These are phyloP conservation scores for Atethmia centrago DNA, from an alignment of 2,888 invertebrate genomes.

Conservation along the genomic window DNA sequence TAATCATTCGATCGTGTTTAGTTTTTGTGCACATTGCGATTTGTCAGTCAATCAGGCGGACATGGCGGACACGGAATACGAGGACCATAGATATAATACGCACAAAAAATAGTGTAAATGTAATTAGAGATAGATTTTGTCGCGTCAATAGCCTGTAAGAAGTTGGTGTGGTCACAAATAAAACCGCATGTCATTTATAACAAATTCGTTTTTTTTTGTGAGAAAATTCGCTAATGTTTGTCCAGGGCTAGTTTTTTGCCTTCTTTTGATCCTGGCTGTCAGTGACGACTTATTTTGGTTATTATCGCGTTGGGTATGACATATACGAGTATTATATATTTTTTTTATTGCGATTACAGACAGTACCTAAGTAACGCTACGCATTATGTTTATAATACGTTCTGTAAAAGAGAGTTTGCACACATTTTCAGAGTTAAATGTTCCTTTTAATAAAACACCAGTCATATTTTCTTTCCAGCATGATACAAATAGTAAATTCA, in stretches of 20 bases:
- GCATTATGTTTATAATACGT: not conserved
- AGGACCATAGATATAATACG: slow-evolving; percentile 36
- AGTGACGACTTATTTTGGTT: not conserved
- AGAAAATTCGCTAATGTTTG: slow-evolving; percentile 9
- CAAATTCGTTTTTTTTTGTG: slow-evolving; percentile 28
- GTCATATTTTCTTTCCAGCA: slow-evolving; percentile 17
- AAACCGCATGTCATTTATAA: slow-evolving; percentile 29
- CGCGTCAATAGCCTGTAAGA: slow-evolving; percentile 50
- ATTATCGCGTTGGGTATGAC: not conserved
- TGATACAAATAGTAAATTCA: slow-evolving; percentile 37
- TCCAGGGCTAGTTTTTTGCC: slow-evolving; percentile 34
- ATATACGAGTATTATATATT: too few species aligned
- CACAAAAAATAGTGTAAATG: slow-evolving; percentile 56
- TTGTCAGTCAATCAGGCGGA: slow-evolving; percentile 62
- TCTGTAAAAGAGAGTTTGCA: not conserved
- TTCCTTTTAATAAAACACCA: slow-evolving; percentile 38
- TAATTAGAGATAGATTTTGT: slow-evolving; percentile 29
- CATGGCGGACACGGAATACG: slow-evolving; percentile 35
- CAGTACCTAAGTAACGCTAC: not conserved
- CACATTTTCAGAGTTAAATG: slow-evolving; percentile 21
- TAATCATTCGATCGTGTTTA: slow-evolving; percentile 42
- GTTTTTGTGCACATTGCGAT: slow-evolving; percentile 53
- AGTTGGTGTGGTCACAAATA: slow-evolving; percentile 20
- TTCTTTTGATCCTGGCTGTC: not conserved
- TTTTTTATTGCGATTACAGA: too few species aligned